Percentiles rank a stretch among this genome's conserved stretches.
phyloP scores from a whole-genome alignment of 2,797 vertebrate genomes.

The Streptopelia turtur region DNA sequence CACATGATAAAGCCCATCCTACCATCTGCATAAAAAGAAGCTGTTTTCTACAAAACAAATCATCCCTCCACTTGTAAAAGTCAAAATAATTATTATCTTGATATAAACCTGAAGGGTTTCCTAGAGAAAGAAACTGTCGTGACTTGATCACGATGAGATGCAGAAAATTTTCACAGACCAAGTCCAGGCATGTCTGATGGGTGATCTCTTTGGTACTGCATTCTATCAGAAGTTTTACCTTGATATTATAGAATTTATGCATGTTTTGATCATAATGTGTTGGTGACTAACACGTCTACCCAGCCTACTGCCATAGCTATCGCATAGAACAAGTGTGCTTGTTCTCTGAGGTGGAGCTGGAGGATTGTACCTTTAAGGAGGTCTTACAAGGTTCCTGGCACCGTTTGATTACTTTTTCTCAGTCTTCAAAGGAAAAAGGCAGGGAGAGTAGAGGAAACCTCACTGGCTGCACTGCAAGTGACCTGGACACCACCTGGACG shows the following conservation, averaged over 20 bases:
- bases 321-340: accelerated
- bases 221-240: background rate
- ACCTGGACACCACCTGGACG: background rate
- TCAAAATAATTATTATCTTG: background rate
- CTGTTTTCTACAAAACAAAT: background rate
- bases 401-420: background rate
- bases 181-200: background rate
- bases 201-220: background rate
- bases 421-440: background rate
- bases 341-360: background rate
- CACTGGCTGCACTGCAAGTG: background rate
- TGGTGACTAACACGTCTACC: background rate
- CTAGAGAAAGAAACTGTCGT: background rate
- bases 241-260: background rate
- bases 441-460: background rate
- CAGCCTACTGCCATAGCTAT: background rate
- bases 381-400: background rate
- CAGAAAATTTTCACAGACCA: background rate
- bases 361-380: background rate
- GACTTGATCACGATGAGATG: background rate
- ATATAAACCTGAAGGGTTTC: background rate
- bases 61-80: background rate
- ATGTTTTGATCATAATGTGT: background rate
- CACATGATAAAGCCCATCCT: background rate
- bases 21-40: background rate